A percentile compares a stretch with the other conserved stretches of the same genome.
Conservation (phyloP, 1,140 invertebrate genomes). For the Oncopodura yosiiana region DNA sequence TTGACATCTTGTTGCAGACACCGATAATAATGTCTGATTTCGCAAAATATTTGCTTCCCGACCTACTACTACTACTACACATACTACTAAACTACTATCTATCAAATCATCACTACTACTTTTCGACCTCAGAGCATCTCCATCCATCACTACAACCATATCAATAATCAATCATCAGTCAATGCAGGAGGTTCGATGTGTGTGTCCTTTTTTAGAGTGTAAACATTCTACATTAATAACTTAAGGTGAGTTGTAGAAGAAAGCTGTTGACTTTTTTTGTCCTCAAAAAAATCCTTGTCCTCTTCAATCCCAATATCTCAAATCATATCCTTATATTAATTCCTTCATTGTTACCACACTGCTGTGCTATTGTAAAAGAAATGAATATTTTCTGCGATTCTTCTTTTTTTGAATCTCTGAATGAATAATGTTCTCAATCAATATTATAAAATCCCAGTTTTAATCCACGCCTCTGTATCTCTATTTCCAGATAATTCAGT, state of each 20-base stretch:
- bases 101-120: not conserved
- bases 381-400: no score
- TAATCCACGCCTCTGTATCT: constrained; percentile 23
- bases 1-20: constrained; percentile 33
- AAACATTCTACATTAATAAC: no score
- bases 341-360: no score
- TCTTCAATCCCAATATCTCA: no score
- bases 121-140: constrained; percentile 4
- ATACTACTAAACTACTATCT: constrained; percentile 4
- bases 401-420: no score
- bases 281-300: no score
- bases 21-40: constrained; percentile 34
- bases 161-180: not conserved
- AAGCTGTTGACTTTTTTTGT: no score
- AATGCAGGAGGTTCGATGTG: constrained; percentile 1
- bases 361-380: no score
- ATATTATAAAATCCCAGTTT: not conserved
- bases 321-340: no score
- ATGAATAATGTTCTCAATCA: no score
- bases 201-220: no score
- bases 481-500: constrained; percentile 23
- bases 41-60: constrained; percentile 26
- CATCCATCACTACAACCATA: not conserved
- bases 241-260: no score
- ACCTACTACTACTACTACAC: constrained; percentile 9